A percentile compares a stretch with the other conserved stretches of the same genome.
These are phyloP conservation scores for Oxycera nigricornis DNA, from an alignment of 2,888 invertebrate species.

Conservation along the genomic window DNA sequence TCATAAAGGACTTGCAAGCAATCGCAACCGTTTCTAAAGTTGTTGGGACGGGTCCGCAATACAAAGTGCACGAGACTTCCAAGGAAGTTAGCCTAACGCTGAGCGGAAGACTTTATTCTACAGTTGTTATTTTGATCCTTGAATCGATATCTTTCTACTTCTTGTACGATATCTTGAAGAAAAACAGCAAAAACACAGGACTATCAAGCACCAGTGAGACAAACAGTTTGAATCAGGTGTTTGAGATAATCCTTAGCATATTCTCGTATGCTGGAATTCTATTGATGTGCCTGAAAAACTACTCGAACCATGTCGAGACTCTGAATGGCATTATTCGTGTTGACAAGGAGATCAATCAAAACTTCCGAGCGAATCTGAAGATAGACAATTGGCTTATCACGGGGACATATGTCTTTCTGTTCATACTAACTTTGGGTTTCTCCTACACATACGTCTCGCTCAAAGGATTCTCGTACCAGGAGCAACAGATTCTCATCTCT, in stretches of 20 bases:
- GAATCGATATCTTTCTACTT: conserved; percentile 17
- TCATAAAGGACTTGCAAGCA: conserved; percentile 8
- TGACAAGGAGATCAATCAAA: conserved; percentile 14
- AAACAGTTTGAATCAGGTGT: conserved; percentile 29
- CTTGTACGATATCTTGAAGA: conserved; percentile 27
- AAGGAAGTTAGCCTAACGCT: not conserved
- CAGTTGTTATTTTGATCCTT: not conserved
- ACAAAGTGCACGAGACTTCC: not conserved
- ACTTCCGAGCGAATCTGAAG: conserved; percentile 12
- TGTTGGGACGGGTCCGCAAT: not conserved
- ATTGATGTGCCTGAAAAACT: conserved; percentile 50
- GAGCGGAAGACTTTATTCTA: conserved; percentile 7
- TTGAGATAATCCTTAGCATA: conserved; percentile 26
- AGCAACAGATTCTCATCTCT: conserved; percentile 8
- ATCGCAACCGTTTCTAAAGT: conserved; percentile 20
- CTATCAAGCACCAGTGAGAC: conserved; percentile 49
- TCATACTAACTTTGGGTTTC: not conserved
- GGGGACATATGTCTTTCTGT: not conserved
- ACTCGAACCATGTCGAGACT: conserved; percentile 50
- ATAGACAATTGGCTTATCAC: not conserved
- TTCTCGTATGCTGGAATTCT: conserved; percentile 53
- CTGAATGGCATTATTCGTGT: conserved; percentile 40
- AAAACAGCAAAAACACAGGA: not conserved
- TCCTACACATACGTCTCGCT: conserved; percentile 4
- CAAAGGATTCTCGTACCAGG: not conserved